A percentile compares a stretch with the other conserved stretches of the same genome.
Evolutionary conservation across 2,797 vertebrate genomes (phyloP).

Genomic region (Mionectes olivaceus): DNA sequence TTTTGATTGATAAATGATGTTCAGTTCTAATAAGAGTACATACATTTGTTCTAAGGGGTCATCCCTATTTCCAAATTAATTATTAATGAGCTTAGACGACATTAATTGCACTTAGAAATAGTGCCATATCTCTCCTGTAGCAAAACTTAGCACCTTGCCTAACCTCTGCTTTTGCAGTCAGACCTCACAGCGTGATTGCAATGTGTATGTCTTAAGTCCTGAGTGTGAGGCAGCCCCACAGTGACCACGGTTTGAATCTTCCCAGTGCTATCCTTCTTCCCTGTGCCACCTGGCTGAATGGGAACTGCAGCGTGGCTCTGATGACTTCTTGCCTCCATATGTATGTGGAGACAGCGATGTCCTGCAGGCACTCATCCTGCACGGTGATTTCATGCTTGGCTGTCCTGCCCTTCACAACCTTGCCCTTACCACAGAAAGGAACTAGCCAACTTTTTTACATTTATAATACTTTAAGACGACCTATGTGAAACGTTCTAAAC

Average conservation of each 20-base stretch:
- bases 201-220: accelerated
- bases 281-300: not conserved
- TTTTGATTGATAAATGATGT: not conserved
- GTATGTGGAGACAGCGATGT: accelerated
- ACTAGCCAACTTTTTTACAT: not conserved
- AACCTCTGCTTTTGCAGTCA: not conserved
- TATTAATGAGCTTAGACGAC: not conserved
- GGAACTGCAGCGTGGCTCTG: not conserved
- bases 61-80: not conserved
- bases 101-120: constrained; percentile 7
- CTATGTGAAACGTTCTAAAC: not conserved
- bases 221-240: accelerated
- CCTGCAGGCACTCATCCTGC: not conserved
- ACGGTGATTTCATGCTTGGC: not conserved
- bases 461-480: not conserved
- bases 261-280: not conserved
- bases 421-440: not conserved
- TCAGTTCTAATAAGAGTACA: not conserved
- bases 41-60: not conserved
- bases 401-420: not conserved
- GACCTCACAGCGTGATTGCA: not conserved
- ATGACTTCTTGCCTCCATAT: not conserved
- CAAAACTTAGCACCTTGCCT: not conserved
- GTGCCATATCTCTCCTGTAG: not conserved
- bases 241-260: not conserved